These are phyloP conservation scores for Chalcis sispes DNA, from an alignment of 2,888 invertebrate genomes.

Conservation along the genomic window DNA sequence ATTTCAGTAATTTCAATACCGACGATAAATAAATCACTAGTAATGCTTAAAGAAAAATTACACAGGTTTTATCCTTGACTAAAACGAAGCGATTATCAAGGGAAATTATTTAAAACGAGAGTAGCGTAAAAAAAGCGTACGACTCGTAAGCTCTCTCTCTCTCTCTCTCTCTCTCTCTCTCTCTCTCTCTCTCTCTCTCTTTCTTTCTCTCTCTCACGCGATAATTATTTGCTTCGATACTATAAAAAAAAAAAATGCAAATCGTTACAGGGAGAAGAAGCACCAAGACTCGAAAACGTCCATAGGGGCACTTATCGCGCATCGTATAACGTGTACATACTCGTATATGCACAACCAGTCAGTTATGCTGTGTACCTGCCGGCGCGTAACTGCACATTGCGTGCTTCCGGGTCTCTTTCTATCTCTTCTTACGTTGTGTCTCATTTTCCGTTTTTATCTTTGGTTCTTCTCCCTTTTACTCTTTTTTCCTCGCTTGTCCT, in stretches of 20 bases:
- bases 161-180: too few species aligned
- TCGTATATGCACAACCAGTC: slow-evolving; percentile 48
- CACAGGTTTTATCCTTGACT: too few species aligned
- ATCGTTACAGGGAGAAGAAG: slow-evolving; percentile 15
- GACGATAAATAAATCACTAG: too few species aligned
- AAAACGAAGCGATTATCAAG: too few species aligned
- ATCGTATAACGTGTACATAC: slow-evolving; percentile 44
- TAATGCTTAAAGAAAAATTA: too few species aligned
- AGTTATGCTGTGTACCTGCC: too few species aligned
- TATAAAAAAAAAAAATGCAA: slow-evolving; percentile 40
- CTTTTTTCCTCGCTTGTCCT: neutral
- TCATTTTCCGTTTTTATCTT: slow-evolving; percentile 13
- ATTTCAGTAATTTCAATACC: too few species aligned
- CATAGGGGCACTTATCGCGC: slow-evolving; percentile 32
- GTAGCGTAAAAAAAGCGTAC: too few species aligned
- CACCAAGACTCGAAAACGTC: neutral
- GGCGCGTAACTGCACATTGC: slow-evolving; percentile 61
- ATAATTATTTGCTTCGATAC: slow-evolving; percentile 35
- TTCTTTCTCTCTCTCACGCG: too few species aligned
- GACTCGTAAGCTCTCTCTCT: too few species aligned
- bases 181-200: too few species aligned
- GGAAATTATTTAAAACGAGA: too few species aligned
- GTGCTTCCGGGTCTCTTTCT: slow-evolving; percentile 30
- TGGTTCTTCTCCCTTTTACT: neutral
- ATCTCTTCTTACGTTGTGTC: neutral